Conservation (phyloP, 2,797 vertebrate species). For the Galago senegalensis region DNA sequence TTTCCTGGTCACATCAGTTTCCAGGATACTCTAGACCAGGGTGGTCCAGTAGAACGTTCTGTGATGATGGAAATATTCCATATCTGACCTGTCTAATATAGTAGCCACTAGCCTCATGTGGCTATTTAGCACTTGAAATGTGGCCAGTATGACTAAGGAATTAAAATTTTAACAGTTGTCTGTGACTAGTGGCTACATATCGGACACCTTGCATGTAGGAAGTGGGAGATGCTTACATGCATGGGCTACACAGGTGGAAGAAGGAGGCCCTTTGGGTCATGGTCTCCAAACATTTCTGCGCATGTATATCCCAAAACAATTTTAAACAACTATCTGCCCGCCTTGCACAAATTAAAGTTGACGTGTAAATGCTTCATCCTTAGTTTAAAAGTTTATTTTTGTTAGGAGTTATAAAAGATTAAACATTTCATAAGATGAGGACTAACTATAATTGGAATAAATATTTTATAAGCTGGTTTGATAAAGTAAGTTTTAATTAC, state of each 20-base stretch:
- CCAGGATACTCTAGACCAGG: background rate
- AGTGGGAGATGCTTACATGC: background rate
- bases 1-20: background rate
- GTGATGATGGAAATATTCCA: background rate
- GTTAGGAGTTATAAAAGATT: slow-evolving; percentile 78
- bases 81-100: background rate
- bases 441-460: slow-evolving; percentile 77
- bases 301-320: background rate
- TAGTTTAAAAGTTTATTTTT: slow-evolving; percentile 80
- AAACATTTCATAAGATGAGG: slow-evolving; percentile 73
- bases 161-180: background rate
- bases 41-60: background rate
- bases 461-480: slow-evolving; percentile 79
- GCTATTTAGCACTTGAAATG: background rate
- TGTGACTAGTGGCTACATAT: background rate
- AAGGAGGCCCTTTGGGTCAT: background rate
- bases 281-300: slow-evolving; percentile 23
- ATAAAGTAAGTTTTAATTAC: slow-evolving; percentile 83
- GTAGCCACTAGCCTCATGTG: background rate
- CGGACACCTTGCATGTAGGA: background rate
- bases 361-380: slow-evolving; percentile 50
- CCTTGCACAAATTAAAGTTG: slow-evolving; percentile 36
- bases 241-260: background rate
- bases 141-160: background rate
- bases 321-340: background rate